Base-by-base conservation (phyloP, 2,113 vertebrate genomes). In the Zosterops hypoxanthus region DNA sequence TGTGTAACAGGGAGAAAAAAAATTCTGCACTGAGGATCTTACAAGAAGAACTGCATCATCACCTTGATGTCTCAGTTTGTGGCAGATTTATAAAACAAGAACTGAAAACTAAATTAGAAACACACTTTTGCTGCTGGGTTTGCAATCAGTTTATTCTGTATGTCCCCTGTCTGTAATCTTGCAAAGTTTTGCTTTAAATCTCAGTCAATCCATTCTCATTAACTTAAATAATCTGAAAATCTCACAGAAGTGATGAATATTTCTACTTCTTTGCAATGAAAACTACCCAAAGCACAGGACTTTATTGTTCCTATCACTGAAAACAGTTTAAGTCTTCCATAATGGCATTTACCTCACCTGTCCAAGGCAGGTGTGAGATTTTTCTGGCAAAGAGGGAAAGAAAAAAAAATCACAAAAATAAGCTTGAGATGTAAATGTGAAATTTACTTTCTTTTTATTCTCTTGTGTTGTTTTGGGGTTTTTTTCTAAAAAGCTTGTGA, bases 141-240 rank as follows among this genome's bases (percentile, higher is more conserved):
- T 84, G n/a, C 68, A 81, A 79, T 84, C 86, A 72, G 19, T 87
- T 92, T 89, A 64, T 94, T 78, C 69, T 66, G 0, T 53, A 72
- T 70, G 14, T 66, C 69, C 55, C 41, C 24, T 70, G 41, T 84
- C 22, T 76, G 39, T 95, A 81, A 63, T 69, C 47, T 72, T 68
- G 53, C 50, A 65, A n/a, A 55, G 65, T 94, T 91, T 91, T 90
- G 19, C 83, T 89, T 60, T 75, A 77, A 83, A 61, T 89, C 64
- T 86, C 78, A 93, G 76, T 77, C 61, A 24, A 94, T 94, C 78
- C 31, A 75, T 97, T 94, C 47, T 94, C n/a, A 52, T 86, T 92
- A 86, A 56, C 14, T 81, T 65, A 59, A 75, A 44, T 64, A 71
- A 84, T 92, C 31, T 63, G 49, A 86, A 28, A 72, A 64, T 85